These are phyloP conservation scores for Archilochus colubris DNA, from an alignment of 2,113 vertebrate species.

Conservation along the genomic window DNA sequence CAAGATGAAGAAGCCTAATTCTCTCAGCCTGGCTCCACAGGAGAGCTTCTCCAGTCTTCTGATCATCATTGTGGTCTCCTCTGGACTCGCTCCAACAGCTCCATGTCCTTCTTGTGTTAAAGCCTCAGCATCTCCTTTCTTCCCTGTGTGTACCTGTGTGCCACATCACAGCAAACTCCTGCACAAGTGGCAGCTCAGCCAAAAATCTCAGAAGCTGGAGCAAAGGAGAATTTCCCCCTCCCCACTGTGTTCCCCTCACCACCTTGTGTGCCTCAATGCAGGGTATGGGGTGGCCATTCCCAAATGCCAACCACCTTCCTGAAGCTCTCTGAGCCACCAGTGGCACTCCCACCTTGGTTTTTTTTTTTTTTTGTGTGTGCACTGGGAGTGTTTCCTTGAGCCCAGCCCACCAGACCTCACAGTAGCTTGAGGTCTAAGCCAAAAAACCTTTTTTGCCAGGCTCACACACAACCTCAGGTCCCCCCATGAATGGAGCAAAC, in stretches of 20 bases:
- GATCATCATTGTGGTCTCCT: no score
- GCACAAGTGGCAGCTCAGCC: fast-evolving
- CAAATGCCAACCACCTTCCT: background rate
- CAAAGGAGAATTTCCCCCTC: background rate
- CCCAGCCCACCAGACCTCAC: background rate
- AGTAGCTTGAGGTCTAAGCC: fast-evolving
- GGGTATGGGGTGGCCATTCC: background rate
- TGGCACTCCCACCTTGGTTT: background rate
- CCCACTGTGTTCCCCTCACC: fast-evolving
- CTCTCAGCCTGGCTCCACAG: no score
- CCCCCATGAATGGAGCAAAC: fast-evolving
- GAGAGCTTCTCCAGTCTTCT: no score
- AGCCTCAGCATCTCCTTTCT: background rate
- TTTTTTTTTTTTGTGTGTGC: fast-evolving
- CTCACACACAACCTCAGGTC: background rate
- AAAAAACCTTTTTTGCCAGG: background rate
- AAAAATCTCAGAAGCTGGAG: background rate
- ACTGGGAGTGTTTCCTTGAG: background rate
- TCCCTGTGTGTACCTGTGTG: background rate
- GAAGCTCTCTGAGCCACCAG: background rate
- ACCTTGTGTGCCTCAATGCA: fast-evolving
- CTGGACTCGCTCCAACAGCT: no score
- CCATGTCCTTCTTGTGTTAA: no score
- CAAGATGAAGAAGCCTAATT: no score
- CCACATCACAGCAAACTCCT: background rate